phyloP scores from a whole-genome alignment of 2,113 vertebrate species.

The Lucifuga dentata region DNA sequence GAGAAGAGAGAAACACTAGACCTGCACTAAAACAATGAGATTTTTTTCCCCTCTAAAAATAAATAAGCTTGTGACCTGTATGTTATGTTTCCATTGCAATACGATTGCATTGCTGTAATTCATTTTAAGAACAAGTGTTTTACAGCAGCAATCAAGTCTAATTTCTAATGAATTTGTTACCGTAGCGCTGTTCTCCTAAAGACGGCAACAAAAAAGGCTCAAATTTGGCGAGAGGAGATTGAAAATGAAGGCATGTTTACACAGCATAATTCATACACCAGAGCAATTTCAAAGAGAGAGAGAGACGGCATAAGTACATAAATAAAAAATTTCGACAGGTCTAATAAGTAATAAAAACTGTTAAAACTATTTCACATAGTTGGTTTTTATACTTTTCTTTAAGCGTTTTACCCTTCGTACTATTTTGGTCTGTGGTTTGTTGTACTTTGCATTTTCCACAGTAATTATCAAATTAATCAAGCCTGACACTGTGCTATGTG shows the following conservation, averaged over 20 bases:
- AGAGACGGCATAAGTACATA: no score
- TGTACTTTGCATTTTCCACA: not conserved
- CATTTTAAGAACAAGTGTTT: no score
- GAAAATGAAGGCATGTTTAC: not conserved
- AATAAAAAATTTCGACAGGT: no score
- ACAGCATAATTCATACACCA: not conserved
- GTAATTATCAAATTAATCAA: conserved; percentile 31
- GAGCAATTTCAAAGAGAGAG: not conserved
- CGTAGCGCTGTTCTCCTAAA: no score
- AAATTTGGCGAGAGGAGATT: no score
- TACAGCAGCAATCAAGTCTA: no score
- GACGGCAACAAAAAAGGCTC: no score
- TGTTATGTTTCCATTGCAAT: not conserved
- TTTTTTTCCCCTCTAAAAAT: not conserved
- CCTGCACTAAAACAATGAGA: conserved; percentile 17
- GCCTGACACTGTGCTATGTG: not conserved
- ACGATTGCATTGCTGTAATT: no score
- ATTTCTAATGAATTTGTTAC: no score
- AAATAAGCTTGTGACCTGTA: not conserved
- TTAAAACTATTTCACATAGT: no score
- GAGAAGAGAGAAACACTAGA: conserved; percentile 13
- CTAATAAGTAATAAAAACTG: no score
- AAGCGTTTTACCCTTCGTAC: not conserved
- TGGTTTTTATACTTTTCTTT: not conserved
- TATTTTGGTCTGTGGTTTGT: not conserved